Evolutionary conservation across 2,888 invertebrate species (phyloP).

Genomic region (Melipona bicolor): DNA sequence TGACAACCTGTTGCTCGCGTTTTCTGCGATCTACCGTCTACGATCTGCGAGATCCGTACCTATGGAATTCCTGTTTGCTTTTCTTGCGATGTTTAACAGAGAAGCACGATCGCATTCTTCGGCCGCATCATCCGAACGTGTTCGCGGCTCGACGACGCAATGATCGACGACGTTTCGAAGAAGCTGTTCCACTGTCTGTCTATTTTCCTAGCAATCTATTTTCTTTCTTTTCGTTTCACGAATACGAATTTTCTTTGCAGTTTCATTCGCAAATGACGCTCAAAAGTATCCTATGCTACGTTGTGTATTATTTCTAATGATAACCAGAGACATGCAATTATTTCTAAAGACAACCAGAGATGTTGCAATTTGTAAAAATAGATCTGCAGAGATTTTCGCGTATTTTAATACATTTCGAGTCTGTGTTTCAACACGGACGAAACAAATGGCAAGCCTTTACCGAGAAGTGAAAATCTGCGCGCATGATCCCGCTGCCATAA

Average conservation of each 20-base stretch:
- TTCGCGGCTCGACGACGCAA: background rate
- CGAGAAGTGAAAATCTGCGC: background rate
- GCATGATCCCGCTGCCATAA: background rate
- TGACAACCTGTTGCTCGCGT: slow-evolving; percentile 37
- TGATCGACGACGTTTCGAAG: background rate
- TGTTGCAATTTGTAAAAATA: no score
- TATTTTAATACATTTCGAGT: no score
- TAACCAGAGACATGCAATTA: no score
- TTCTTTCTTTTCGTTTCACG: background rate
- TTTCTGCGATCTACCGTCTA: slow-evolving; percentile 13
- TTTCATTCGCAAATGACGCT: background rate
- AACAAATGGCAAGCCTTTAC: background rate
- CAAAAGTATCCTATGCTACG: background rate
- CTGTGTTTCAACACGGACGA: background rate
- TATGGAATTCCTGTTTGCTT: background rate
- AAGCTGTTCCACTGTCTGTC: background rate
- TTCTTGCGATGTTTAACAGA: slow-evolving; percentile 2
- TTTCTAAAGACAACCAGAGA: no score
- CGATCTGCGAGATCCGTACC: background rate
- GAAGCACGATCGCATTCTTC: slow-evolving; percentile 9
- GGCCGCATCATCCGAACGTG: background rate
- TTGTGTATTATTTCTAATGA: no score
- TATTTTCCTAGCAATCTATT: background rate
- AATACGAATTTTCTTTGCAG: background rate
- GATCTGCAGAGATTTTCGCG: no score